Evolutionary conservation across 2,113 vertebrate genomes (phyloP), one percentile per base, ranked within the genome.

Genomic region (Delphinapterus leucas): DNA sequence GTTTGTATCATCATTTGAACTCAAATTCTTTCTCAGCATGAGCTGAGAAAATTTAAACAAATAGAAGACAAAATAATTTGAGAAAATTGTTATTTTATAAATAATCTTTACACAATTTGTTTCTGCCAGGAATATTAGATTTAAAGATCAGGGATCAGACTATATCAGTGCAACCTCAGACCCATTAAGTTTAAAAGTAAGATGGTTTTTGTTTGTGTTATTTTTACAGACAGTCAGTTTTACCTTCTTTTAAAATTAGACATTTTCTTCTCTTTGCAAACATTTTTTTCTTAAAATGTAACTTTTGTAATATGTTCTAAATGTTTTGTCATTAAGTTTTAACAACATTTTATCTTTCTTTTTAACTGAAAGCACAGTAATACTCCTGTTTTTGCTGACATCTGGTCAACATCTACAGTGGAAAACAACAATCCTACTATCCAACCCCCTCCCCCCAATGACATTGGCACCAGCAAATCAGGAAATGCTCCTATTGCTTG

Each of bases 381-480:
- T 17, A n/a, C 2, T 0, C 21, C 1, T 68, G 0, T 80, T 93
- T 93, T 73, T 26, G n/a, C 87, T 84, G 9, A 38, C 1, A 28
- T 67, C 81, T 82, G 11, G 41, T 93, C 82, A 90, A 9, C 1
- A 2, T 47, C 1, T 33, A 33, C 3, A 1, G 1, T 94, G 96
- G 86, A 82, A 21, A 63, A 77, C 15, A 36, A 5, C 3, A 79
- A 9, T 47, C 31, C 33, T 18, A 53, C 26, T 18, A 2, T 0
- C 21, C 10, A 55, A 5, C 1, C 25, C 36, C 17, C 81, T 3
- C 31, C 33, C 14, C 79, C 0, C 0, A 58, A 14, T 70, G 80
- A 31, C 65, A 28, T 82, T 60, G 2, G 13, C 79, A 14, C 11
- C 33, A 93, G 55, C 23, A 33, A 83, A 70, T 77, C 28, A 93